These are phyloP conservation scores for Pandion haliaetus DNA, from an alignment of 2,113 vertebrate species.

Conservation along the genomic window DNA sequence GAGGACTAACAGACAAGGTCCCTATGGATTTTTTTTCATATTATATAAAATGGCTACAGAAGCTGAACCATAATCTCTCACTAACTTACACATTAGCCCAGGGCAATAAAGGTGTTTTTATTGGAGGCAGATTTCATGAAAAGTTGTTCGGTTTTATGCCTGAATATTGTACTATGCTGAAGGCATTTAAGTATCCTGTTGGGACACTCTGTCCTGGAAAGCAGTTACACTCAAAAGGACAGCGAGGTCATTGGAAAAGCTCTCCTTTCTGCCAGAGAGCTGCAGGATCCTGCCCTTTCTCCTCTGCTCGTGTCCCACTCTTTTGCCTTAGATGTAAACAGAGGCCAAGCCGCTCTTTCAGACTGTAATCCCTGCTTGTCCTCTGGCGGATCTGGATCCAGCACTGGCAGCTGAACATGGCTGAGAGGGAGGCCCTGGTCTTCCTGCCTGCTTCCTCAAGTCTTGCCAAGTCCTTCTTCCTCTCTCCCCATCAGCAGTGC, in stretches of 20 bases:
- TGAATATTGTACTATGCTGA: neutral
- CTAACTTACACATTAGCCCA: conserved; percentile 67
- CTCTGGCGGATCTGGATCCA: neutral
- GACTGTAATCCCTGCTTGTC: neutral
- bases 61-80: conserved; percentile 55
- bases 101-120: conserved; percentile 71
- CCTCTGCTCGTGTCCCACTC: neutral
- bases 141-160: conserved; percentile 46
- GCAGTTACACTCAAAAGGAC: neutral
- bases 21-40: conserved; percentile 32
- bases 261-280: neutral
- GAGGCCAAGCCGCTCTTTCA: neutral
- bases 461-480: neutral
- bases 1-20: conserved; percentile 49
- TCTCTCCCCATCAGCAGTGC: rapidly evolving
- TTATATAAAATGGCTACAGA: conserved; percentile 59
- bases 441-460: neutral
- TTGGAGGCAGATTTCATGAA: conserved; percentile 67
- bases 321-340: neutral
- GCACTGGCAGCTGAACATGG: rapidly evolving
- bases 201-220: conserved; percentile 28
- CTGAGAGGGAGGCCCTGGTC: neutral
- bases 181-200: conserved; percentile 20
- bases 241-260: neutral
- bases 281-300: neutral